Base-by-base conservation (phyloP, 2,888 invertebrate species). In the Dryobotodes eremita region DNA sequence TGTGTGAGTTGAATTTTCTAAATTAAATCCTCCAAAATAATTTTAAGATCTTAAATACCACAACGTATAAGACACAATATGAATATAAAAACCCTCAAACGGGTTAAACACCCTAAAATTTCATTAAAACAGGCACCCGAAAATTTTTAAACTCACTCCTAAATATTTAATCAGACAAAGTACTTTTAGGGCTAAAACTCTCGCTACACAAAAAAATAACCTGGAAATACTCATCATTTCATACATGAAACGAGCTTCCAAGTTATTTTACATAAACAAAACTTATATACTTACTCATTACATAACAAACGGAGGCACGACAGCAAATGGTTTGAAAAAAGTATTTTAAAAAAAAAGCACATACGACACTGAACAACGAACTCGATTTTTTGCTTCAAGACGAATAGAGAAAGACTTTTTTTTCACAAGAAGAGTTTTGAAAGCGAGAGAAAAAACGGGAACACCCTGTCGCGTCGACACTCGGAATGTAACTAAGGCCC, bases 361-460 rank as follows among this genome's bases (percentile, higher is more conserved):
- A 72, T 48, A 69, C 55, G 36, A 76, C 84, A 89, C 88, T 80
- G 62, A 82, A 87, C 71, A 53, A 64, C 59, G 61, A 79, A 80
- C 77, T 79, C 57, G 64, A 74, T 73, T 68, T 84, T 81, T 71
- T 75, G 72, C 75, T 79, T 73, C 72, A 83, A 89, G 86, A 80
- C 64, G 74, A 86, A 61, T 81, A 89, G 84, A 88, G 85, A 89
- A 80, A 89, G 87, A 79, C 73, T 87, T 85, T 86, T 85, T 86
- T 89, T 89, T 89, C 79, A 88, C 88, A 90, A 90, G 89, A 89
- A 87, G 85, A 89, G 84, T 87, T 88, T 82, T 83, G 80, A 88
- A 89, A 84, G 84, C 88, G 84, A 87, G 88, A 87, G 85, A 79
- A 83, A 84, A 79, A 80, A 62, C 59, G 71, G 87, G 79, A 78